Evolutionary conservation across 2,888 invertebrate species (phyloP), one percentile per base, ranked within the genome.

Genomic region (Hirtodrosophila confusa): DNA sequence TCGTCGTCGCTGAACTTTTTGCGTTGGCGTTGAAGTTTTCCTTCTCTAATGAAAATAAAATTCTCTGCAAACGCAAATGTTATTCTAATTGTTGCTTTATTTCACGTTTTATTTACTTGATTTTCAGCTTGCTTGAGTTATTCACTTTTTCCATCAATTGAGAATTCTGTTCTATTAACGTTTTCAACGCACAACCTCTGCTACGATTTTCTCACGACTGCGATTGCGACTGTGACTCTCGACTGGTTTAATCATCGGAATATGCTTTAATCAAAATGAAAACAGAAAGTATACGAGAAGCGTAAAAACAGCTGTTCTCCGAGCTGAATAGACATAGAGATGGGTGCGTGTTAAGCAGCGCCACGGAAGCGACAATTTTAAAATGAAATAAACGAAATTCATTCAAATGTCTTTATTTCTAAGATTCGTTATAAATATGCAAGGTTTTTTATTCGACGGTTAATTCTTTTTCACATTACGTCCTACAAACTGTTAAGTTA

Each of bases 221-320:
- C 55, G 33, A 58, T 50, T 47, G 48, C 70, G 70, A 64, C 70
- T 45, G 67, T 62, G 49, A 69, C 74, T 75, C 84, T 74, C 68
- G 79, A 86, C 86, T 75, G 78, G 72, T 86, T 80, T 82, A 80
- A 80, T 86, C 84, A 78, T 75, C 77, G 76, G 76, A 73, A 79
- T 76, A 79, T 74, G 74, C 87, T 69, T 87, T 78, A 82, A 85
- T 87, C 87, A 80, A 75, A 83, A 85, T 69, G 85, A 85, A 80
- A 82, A 85, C 82, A 83, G 68, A 78, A 82, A 80, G 80, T 85
- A 87, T 78, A 78, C 73, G 80, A 69, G 82, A 71, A 70, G 68
- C 75, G 75, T 68, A 50, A 50, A 47, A 82, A 84, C 82, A 83
- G 82, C 82, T 83, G 82, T 87, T 87, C 55, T 10, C 24, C 44